Evolutionary conservation across 2,113 vertebrate genomes (phyloP).

Genomic region (Hirundichthys speculiger): DNA sequence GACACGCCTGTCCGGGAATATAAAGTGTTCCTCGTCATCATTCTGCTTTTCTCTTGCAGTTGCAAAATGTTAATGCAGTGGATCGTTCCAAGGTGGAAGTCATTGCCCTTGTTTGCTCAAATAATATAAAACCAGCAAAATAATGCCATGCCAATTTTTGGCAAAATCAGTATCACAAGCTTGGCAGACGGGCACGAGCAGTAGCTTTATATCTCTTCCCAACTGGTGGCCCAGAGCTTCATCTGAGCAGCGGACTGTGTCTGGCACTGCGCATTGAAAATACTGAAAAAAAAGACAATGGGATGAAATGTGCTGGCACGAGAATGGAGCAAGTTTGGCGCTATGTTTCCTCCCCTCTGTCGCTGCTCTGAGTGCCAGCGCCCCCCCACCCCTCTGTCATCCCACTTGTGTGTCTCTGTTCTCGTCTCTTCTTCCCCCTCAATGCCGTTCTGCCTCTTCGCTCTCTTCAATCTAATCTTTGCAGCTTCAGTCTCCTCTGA

Average conservation of each 20-base stretch:
- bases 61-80: conserved; percentile 19
- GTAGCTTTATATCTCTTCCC: conserved; percentile 59
- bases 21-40: conserved; percentile 10
- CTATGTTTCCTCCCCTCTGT: conserved; percentile 38
- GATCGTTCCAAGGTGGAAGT: conserved; percentile 39
- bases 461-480: conserved; percentile 46
- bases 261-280: conserved; percentile 48
- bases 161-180: conserved; percentile 37
- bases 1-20: background rate
- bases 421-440: conserved; percentile 17
- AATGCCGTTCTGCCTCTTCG: conserved; percentile 4
- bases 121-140: conserved; percentile 48
- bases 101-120: conserved; percentile 45
- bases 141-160: conserved; percentile 55
- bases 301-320: conserved; percentile 70
- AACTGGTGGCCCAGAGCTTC: conserved; percentile 64
- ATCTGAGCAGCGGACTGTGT: conserved; percentile 59
- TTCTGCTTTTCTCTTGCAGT: conserved; percentile 9
- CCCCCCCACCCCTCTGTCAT: conserved; percentile 16
- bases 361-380: conserved; percentile 32
- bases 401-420: conserved; percentile 37
- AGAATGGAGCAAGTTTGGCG: conserved; percentile 56
- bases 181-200: conserved; percentile 39
- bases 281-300: conserved; percentile 46
- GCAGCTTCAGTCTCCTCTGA: conserved; percentile 55